These are phyloP conservation scores for Pluvialis apricaria DNA, from an alignment of 2,113 vertebrate species.

Conservation along the genomic window DNA sequence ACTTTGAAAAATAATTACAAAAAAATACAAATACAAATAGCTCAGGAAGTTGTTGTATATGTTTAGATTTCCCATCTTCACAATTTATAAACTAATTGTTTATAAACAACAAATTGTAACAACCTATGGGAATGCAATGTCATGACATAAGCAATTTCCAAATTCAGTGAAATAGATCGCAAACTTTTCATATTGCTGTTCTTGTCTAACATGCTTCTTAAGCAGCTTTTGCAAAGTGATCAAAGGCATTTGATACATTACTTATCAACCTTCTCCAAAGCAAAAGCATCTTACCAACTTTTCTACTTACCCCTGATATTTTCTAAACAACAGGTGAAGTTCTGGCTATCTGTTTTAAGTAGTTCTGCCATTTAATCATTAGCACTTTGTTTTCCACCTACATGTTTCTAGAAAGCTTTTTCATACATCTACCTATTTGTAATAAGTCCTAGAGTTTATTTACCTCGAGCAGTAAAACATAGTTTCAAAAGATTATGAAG, in stretches of 20 bases:
- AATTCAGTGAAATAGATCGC: neutral
- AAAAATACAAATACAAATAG: neutral
- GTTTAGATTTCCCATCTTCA: neutral
- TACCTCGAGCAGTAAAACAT: neutral
- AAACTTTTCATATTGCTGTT: neutral
- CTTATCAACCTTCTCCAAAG: neutral
- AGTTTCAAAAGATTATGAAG: neutral
- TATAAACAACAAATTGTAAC: neutral
- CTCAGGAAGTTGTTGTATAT: neutral
- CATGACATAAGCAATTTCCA: neutral
- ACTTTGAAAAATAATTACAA: neutral
- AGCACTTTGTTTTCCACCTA: neutral
- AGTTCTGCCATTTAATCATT: neutral
- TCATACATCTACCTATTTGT: neutral
- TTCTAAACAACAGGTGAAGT: neutral
- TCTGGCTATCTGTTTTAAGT: neutral
- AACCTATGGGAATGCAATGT: neutral
- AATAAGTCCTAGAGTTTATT: neutral
- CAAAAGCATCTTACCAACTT: neutral
- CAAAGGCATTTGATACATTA: neutral
- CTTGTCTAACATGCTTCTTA: neutral
- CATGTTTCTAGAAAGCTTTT: neutral
- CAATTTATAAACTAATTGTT: neutral
- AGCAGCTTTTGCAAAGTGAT: neutral
- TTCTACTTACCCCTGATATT: neutral